phyloP scores from a whole-genome alignment of 2,797 vertebrate genomes.

The Allobates femoralis region DNA sequence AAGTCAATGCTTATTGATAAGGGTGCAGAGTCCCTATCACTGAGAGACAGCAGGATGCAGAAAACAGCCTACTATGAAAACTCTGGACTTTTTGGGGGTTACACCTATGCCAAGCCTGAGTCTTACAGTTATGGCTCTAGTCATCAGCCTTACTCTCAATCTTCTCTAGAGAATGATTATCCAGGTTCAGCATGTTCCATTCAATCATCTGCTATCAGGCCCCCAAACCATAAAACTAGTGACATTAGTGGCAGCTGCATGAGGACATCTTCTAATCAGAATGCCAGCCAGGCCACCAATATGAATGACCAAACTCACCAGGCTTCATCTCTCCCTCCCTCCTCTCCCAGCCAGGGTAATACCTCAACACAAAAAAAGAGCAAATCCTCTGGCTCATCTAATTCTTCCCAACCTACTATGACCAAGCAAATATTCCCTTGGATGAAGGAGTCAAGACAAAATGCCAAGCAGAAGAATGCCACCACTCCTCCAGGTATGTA shows the following conservation, averaged over 20 bases:
- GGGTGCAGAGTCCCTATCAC: constrained; percentile 81
- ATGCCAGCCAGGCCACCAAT: constrained; percentile 79
- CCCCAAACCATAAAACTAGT: constrained; percentile 85
- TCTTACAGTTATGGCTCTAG: constrained; percentile 87
- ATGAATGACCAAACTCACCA: constrained; percentile 82
- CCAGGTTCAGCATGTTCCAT: constrained; percentile 92
- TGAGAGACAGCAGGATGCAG: constrained; percentile 92
- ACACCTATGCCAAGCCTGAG: constrained; percentile 93
- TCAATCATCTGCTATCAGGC: constrained; percentile 85
- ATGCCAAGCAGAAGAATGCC: constrained; percentile 93
- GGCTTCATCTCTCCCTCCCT: constrained; percentile 86
- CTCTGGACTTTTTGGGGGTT: constrained; percentile 94
- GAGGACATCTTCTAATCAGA: constrained; percentile 82
- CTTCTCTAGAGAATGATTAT: constrained; percentile 90
- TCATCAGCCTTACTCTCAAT: constrained; percentile 89
- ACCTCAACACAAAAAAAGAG: constrained; percentile 89
- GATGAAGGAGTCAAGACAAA: constrained; percentile 98
- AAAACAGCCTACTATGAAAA: constrained; percentile 99
- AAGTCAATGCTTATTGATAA: constrained; percentile 92
- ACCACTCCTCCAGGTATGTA: constrained; percentile 88
- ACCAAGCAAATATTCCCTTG: constrained; percentile 98
- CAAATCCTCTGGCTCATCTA: constrained; percentile 79
- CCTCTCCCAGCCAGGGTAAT: constrained; percentile 85
- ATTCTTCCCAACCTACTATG: constrained; percentile 83
- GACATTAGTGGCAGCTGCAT: constrained; percentile 94